Conservation (phyloP, 2,797 vertebrate genomes). For the Spondyliosoma cantharus region DNA sequence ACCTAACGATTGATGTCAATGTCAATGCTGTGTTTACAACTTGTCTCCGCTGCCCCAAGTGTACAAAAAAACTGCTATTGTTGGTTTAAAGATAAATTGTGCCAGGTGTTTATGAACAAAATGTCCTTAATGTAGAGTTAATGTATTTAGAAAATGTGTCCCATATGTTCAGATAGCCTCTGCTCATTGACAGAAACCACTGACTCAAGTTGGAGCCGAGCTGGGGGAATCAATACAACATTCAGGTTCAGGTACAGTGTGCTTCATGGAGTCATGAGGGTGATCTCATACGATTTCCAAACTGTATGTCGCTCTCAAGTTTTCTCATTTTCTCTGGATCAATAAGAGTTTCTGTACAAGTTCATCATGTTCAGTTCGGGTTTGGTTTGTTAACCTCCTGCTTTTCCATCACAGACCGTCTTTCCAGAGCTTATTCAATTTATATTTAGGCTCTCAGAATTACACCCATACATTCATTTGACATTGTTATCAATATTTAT, state of each 20-base stretch:
- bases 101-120: neutral
- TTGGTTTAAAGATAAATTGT: neutral
- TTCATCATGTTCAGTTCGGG: conserved; percentile 65
- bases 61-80: no score
- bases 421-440: conserved; percentile 76
- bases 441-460: conserved; percentile 78
- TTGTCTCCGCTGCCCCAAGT: neutral
- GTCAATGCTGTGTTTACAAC: neutral
- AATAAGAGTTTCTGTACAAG: conserved; percentile 66
- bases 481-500: conserved; percentile 84
- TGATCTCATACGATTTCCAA: conserved; percentile 52
- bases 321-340: conserved; percentile 67
- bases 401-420: conserved; percentile 65
- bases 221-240: conserved; percentile 11
- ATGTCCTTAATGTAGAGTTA: neutral
- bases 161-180: neutral
- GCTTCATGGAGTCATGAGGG: conserved; percentile 18
- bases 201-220: conserved; percentile 8
- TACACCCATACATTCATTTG: conserved; percentile 82
- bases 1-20: no score
- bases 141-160: conserved; percentile 6
- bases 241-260: conserved; percentile 11
- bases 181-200: conserved; percentile 14
- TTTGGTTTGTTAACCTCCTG: conserved; percentile 63
- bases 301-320: conserved; percentile 30